phyloP scores from a whole-genome alignment of 2,888 invertebrate species.

The Lypha dubia region DNA sequence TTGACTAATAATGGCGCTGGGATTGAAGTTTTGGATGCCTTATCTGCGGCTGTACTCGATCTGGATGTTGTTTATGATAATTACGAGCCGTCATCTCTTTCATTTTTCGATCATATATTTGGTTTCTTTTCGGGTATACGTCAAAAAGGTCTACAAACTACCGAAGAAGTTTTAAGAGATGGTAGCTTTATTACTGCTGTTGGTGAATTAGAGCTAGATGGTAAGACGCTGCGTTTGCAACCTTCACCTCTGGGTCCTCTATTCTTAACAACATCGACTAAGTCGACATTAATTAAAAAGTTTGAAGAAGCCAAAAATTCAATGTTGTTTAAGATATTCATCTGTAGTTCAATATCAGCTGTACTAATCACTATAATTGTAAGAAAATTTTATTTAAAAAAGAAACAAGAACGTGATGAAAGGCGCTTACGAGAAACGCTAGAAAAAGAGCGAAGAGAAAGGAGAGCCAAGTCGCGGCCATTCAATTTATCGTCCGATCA shows the following conservation, averaged over 20 bases:
- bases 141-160: conserved; percentile 92
- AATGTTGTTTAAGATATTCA: conserved; percentile 86
- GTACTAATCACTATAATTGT: conserved; percentile 85
- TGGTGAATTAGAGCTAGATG: conserved; percentile 89
- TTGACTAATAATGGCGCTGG: conserved; percentile 86
- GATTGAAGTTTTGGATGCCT: conserved; percentile 90
- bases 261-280: conserved; percentile 91
- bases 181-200: conserved; percentile 91
- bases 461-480: conserved; percentile 86
- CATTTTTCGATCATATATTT: conserved; percentile 91
- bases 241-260: conserved; percentile 89
- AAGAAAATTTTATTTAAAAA: conserved; percentile 84
- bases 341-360: conserved; percentile 85
- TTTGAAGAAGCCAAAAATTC: conserved; percentile 89
- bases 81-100: conserved; percentile 90
- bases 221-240: conserved; percentile 88
- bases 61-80: conserved; percentile 91
- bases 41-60: conserved; percentile 88
- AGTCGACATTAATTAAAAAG: conserved; percentile 89
- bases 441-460: conserved; percentile 87
- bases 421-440: conserved; percentile 85
- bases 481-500: conserved; percentile 87
- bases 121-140: conserved; percentile 93
- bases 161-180: conserved; percentile 93
- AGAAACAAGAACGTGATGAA: conserved; percentile 85